A percentile compares a stretch with the other conserved stretches of the same genome.
Conservation (phyloP, 64 coral and sea anemone species). For the Hydrozoanthus tunicans region DNA sequence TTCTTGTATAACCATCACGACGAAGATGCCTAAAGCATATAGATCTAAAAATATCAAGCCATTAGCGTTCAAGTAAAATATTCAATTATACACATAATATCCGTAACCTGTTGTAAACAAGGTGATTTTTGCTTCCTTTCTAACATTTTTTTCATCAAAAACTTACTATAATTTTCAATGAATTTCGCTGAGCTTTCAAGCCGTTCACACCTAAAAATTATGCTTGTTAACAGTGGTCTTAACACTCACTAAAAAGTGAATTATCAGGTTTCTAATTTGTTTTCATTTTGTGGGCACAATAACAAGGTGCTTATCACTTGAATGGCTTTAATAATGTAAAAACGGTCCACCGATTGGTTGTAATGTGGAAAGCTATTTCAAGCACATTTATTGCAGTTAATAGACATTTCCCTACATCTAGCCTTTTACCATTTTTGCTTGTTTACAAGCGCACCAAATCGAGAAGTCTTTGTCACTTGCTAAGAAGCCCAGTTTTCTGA, state of each 20-base stretch:
- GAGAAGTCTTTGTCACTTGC: background rate
- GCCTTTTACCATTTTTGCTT: too few relatives aligned
- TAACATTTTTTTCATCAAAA: background rate
- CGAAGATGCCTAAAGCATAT: background rate
- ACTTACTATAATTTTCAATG: background rate
- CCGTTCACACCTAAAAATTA: background rate
- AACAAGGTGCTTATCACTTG: conserved; percentile 19
- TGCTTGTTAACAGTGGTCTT: background rate
- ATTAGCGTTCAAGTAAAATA: background rate
- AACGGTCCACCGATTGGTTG: background rate
- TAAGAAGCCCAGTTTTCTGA: background rate
- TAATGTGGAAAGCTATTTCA: background rate
- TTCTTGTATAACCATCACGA: background rate
- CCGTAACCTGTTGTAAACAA: background rate
- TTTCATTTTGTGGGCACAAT: conserved; percentile 34
- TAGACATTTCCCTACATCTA: background rate
- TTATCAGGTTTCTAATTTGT: conserved; percentile 14
- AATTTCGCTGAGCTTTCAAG: background rate
- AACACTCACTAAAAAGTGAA: background rate
- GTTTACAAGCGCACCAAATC: background rate
- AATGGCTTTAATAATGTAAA: conserved; percentile 25
- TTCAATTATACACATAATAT: background rate
- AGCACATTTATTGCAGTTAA: background rate
- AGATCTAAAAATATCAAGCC: background rate
- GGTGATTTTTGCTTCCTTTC: background rate